Percentiles rank a stretch among this genome's conserved stretches.
Conservation (phyloP, 1,140 invertebrate species). For the Aphis gossypii region DNA sequence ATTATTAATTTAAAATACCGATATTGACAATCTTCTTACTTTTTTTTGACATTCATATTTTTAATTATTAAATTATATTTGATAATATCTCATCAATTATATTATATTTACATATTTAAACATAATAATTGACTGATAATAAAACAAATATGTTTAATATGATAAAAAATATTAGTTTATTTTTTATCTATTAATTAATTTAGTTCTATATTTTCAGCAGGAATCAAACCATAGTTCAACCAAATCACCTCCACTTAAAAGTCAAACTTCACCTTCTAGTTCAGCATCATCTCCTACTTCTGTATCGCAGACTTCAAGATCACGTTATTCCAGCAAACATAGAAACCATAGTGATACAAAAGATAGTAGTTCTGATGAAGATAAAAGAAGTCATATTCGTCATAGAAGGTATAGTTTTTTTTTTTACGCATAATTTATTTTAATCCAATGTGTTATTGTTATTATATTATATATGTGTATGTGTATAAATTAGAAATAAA, state of each 20-base stretch:
- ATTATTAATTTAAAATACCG: slow-evolving; percentile 47
- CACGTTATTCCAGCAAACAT: slow-evolving; percentile 14
- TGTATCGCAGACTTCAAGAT: not conserved
- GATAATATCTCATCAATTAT: slow-evolving; percentile 34
- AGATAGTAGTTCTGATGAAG: slow-evolving; percentile 42
- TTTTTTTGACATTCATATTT: not conserved
- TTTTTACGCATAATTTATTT: not conserved
- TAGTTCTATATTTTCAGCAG: slow-evolving; percentile 52
- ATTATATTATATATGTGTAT: not conserved
- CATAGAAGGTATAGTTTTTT: slow-evolving; percentile 58
- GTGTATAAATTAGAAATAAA: slow-evolving; percentile 41
- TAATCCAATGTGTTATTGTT: not conserved
- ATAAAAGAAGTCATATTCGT: slow-evolving; percentile 59
- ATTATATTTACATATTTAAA: slow-evolving; percentile 8
- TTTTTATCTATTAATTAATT: slow-evolving; percentile 24
- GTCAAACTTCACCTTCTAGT: slow-evolving; percentile 47
- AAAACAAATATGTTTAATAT: slow-evolving; percentile 32
- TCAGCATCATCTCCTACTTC: slow-evolving; percentile 28
- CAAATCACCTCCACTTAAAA: slow-evolving; percentile 29
- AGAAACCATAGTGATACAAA: slow-evolving; percentile 31
- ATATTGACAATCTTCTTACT: slow-evolving; percentile 10
- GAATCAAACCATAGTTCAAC: slow-evolving; percentile 50
- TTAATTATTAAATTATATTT: slow-evolving; percentile 25
- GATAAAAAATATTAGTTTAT: not conserved
- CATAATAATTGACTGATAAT: slow-evolving; percentile 25